These are phyloP conservation scores for Corydoras sp. DNA, from an alignment of 2,113 vertebrate genomes.

Conservation along the genomic window DNA sequence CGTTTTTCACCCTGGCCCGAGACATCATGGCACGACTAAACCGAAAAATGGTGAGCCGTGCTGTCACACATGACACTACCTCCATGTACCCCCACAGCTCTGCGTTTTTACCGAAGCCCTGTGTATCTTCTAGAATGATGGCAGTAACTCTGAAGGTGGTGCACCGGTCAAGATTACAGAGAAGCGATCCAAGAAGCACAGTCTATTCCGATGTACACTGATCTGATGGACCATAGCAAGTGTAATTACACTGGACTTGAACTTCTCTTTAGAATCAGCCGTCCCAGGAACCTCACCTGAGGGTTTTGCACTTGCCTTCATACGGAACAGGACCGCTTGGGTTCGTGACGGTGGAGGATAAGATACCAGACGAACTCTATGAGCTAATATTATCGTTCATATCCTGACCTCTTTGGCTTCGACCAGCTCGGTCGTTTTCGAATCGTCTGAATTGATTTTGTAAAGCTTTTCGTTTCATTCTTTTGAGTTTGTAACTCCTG, in stretches of 20 bases:
- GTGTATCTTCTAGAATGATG: constrained; percentile 74
- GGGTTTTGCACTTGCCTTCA: constrained; percentile 64
- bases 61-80: background rate
- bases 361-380: too few relatives aligned
- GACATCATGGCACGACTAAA: constrained; percentile 97
- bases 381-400: too few relatives aligned
- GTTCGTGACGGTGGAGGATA: constrained; percentile 9
- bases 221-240: constrained; percentile 66
- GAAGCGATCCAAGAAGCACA: constrained; percentile 90
- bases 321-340: constrained; percentile 4
- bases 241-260: constrained; percentile 52
- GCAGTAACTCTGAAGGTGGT: constrained; percentile 72
- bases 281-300: constrained; percentile 68
- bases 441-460: constrained; percentile 7
- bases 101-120: background rate
- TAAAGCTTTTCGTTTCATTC: constrained; percentile 10
- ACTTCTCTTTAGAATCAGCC: constrained; percentile 73
- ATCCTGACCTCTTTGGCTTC: too few relatives aligned
- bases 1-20: constrained; percentile 91
- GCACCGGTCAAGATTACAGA: constrained; percentile 92
- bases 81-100: background rate
- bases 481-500: constrained; percentile 22
- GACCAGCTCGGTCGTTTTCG: too few relatives aligned
- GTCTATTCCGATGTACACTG: constrained; percentile 88
- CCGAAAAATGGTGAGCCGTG: constrained; percentile 88